Evolutionary conservation across 1,140 invertebrate genomes (phyloP).

Genomic region (Pinna nobilis): DNA sequence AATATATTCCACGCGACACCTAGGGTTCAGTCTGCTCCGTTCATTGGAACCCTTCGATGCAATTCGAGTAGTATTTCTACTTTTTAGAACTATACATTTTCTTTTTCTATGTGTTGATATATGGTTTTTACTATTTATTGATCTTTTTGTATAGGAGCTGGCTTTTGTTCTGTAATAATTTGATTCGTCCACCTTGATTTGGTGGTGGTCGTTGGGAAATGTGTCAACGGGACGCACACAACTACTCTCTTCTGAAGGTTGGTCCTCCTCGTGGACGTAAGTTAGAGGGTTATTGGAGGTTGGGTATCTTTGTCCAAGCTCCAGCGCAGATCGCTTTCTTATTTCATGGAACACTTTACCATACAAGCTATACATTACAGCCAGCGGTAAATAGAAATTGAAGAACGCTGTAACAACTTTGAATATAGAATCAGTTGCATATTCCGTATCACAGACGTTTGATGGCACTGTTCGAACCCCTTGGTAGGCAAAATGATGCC

Average conservation of each 20-base stretch:
- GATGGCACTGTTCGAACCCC: slow-evolving; percentile 69
- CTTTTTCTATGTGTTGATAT: neutral
- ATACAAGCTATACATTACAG: slow-evolving; percentile 78
- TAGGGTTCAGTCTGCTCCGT: neutral
- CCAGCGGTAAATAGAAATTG: slow-evolving; percentile 79
- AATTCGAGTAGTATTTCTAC: neutral
- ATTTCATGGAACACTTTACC: slow-evolving; percentile 78
- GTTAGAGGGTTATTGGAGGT: neutral
- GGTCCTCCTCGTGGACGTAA: slow-evolving; percentile 12
- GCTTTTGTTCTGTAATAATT: neutral
- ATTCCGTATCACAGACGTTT: slow-evolving; percentile 78
- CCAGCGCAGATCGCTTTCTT: slow-evolving; percentile 75
- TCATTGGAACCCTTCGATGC: slow-evolving; percentile 9
- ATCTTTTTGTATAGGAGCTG: neutral
- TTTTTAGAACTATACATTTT: slow-evolving; percentile 16
- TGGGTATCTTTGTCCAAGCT: slow-evolving; percentile 66
- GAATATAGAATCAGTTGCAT: slow-evolving; percentile 76
- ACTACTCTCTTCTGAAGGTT: slow-evolving; percentile 47
- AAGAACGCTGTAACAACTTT: slow-evolving; percentile 78
- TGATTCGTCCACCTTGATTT: slow-evolving; percentile 8
- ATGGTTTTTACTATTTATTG: no score
- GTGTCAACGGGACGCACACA: slow-evolving; percentile 11
- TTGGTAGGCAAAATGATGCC: slow-evolving; percentile 74
- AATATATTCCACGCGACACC: slow-evolving; percentile 63
- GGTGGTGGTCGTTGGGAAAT: slow-evolving; percentile 9